Evolutionary conservation across 1,140 invertebrate genomes (phyloP), one percentile per base, ranked within the genome.

Genomic region (Phocides pigmalion): DNA sequence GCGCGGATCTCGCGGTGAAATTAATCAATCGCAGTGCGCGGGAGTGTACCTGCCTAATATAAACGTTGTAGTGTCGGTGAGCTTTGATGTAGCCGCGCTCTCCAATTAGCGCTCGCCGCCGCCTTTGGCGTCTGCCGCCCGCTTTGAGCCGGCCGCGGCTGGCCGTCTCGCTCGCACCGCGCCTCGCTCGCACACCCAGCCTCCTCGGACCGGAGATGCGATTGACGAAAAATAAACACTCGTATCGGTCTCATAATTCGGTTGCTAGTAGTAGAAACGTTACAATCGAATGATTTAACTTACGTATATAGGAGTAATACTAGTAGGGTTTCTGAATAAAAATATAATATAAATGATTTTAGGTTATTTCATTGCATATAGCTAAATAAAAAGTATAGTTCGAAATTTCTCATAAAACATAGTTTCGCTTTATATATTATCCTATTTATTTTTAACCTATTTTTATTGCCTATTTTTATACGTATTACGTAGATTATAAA

Each of bases 91-190:
- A 64, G 70, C 70, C 72, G 77, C 77, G 74, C 72, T 79, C 87
- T 89, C 87, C 87, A 90, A 90, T 90, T 90, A 90, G 86, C 84
- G 81, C 65, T 66, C 68, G 73, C 87, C 87, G 87, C 79, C 76
- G 87, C 84, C 87, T 87, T 87, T 87, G 84, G 82, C 83, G 82
- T 76, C 72, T 46, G 81, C 84, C 82, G 84, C 79, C 77, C 71
- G 76, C 73, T 81, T 78, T 76, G 72, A 64, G 68, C 42, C 54
- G 64, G 64, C 74, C 64, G 66, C 74, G 32, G 12, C 32, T 4
- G 53, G 22, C 66, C 32, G 51, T 83, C 81, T 69, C 74, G 17
- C 68, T 83, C 81, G 35, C 71, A 59, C 77, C 47, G 44, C 65
- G 56, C 70, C 76, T 74, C 70, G 32, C 73, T 71, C 73, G 47